Conservation (phyloP, 1,140 invertebrate genomes). For the Caligus rogercresseyi region DNA sequence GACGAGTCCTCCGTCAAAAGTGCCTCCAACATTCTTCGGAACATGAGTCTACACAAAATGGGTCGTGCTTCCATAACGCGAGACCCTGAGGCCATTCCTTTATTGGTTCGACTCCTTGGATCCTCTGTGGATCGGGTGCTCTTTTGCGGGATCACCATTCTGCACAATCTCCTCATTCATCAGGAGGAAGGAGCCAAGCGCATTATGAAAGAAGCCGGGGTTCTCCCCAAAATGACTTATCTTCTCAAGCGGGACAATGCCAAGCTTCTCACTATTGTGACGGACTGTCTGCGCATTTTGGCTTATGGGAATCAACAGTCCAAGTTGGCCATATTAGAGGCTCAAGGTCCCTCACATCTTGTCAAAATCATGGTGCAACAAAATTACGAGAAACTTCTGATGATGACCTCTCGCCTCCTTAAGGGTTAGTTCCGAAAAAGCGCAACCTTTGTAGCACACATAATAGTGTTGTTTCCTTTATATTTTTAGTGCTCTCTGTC, state of each 20-base stretch:
- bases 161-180: slow-evolving; percentile 90
- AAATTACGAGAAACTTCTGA: slow-evolving; percentile 93
- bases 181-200: slow-evolving; percentile 83
- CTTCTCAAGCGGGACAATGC: slow-evolving; percentile 86
- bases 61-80: slow-evolving; percentile 77
- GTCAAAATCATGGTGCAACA: slow-evolving; percentile 94
- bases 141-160: slow-evolving; percentile 92
- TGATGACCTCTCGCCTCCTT: slow-evolving; percentile 93
- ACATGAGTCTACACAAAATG: slow-evolving; percentile 1
- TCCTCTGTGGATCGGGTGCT: slow-evolving; percentile 89
- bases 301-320: slow-evolving; percentile 77
- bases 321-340: slow-evolving; percentile 89
- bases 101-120: slow-evolving; percentile 77
- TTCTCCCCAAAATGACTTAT: slow-evolving; percentile 94
- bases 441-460: not conserved
- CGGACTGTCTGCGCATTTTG: slow-evolving; percentile 92
- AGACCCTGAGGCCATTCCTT: slow-evolving; percentile 91
- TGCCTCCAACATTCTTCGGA: slow-evolving; percentile 10
- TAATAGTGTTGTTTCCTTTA: slow-evolving; percentile 17
- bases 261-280: slow-evolving; percentile 94
- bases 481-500: slow-evolving; percentile 65
- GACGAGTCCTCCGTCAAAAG: not conserved
- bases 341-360: slow-evolving; percentile 84
- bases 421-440: slow-evolving; percentile 51
- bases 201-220: slow-evolving; percentile 84